These are phyloP conservation scores for Leptarthrus brevirostris DNA, from an alignment of 2,888 invertebrate genomes.

Conservation along the genomic window DNA sequence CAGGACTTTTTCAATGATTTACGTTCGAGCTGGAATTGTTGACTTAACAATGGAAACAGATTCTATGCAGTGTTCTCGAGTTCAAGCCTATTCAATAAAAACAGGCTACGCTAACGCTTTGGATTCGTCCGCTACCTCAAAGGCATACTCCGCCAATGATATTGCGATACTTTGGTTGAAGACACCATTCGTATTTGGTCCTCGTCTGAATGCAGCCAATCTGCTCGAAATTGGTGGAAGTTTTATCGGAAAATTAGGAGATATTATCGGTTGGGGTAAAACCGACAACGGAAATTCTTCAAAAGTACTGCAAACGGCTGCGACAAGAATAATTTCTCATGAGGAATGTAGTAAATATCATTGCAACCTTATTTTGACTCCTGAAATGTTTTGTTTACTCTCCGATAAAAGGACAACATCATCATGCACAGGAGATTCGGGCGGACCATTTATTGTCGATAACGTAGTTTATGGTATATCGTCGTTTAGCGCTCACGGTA, in stretches of 20 bases:
- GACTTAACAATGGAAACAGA: neutral
- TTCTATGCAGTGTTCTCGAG: neutral
- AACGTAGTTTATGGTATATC: neutral
- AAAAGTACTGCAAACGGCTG: neutral
- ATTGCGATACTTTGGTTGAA: neutral
- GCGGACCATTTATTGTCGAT: neutral
- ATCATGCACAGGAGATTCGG: neutral
- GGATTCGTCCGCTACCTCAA: too few species aligned
- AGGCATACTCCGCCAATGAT: neutral
- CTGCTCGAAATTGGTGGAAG: neutral
- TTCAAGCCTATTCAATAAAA: too few species aligned
- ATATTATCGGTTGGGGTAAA: slow-evolving; percentile 1
- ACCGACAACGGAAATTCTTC: neutral
- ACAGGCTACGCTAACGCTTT: too few species aligned
- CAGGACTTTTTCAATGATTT: too few species aligned
- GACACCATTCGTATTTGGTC: neutral
- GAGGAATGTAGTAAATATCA: neutral
- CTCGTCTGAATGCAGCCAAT: neutral
- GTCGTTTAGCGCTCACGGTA: too few species aligned
- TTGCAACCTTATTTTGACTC: neutral
- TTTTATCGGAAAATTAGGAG: neutral
- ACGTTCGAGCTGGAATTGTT: neutral
- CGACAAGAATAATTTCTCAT: neutral
- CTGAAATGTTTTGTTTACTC: neutral
- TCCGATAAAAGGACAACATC: neutral